phyloP scores from a whole-genome alignment of 2,113 vertebrate species.

The Geothlypis trichas region DNA sequence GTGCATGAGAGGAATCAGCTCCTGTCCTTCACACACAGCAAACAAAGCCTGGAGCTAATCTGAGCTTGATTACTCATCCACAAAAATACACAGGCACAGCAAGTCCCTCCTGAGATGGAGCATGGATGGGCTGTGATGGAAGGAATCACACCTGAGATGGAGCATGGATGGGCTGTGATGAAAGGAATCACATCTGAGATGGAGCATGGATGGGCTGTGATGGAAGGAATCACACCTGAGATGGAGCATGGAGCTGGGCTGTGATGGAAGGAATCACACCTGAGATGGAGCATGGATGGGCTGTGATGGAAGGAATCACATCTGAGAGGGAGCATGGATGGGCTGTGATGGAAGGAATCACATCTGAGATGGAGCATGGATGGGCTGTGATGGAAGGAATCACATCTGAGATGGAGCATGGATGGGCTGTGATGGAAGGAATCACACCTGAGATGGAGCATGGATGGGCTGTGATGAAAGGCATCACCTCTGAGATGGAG shows the following conservation, averaged over 20 bases:
- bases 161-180: background rate
- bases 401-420: too few relatives aligned
- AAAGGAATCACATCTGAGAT: background rate
- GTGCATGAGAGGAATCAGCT: background rate
- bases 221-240: slow-evolving; percentile 11
- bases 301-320: too few relatives aligned
- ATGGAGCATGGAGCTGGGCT: background rate
- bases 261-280: slow-evolving; percentile 14
- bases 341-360: too few relatives aligned
- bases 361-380: too few relatives aligned
- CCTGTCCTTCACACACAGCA: background rate
- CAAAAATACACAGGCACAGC: background rate
- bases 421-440: too few relatives aligned
- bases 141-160: background rate
- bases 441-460: too few relatives aligned
- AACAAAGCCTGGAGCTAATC: background rate
- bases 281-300: too few relatives aligned
- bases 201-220: background rate
- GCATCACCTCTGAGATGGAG: too few relatives aligned
- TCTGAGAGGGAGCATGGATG: too few relatives aligned
- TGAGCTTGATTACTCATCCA: slow-evolving; percentile 4
- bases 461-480: too few relatives aligned
- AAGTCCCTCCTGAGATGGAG: background rate
- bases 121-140: background rate
- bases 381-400: too few relatives aligned